Percentiles rank a stretch among this genome's conserved stretches.
Evolutionary conservation across 2,797 vertebrate species (phyloP).

Genomic region (Crypturellus tataupa): DNA sequence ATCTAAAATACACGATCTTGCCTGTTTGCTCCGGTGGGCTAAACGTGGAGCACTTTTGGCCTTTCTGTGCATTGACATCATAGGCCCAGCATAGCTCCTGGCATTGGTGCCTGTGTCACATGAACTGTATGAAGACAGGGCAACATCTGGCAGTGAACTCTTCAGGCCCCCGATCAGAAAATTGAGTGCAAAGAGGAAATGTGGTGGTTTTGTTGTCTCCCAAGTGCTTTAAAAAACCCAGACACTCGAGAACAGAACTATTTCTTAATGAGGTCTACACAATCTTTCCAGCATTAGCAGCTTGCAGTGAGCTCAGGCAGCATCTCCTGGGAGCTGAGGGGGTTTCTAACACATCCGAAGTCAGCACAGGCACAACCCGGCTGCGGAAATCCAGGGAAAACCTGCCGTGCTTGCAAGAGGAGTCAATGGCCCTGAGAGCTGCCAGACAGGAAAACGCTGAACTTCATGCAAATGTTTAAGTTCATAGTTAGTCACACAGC

Average conservation of each 20-base stretch:
- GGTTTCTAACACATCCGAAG: slow-evolving; percentile 4
- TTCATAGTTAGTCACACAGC: neutral
- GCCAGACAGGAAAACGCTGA: neutral
- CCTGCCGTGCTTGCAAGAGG: neutral
- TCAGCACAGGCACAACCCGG: neutral
- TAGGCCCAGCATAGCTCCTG: neutral
- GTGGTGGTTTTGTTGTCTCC: neutral
- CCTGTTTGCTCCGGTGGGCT: neutral
- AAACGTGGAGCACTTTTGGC: neutral
- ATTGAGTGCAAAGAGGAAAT: slow-evolving; percentile 36
- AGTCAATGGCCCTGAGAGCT: neutral
- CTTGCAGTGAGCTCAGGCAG: slow-evolving; percentile 44
- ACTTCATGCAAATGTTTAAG: neutral
- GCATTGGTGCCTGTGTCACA: slow-evolving; percentile 17
- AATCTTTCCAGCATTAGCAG: slow-evolving; percentile 30
- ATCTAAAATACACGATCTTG: neutral
- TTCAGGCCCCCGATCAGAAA: neutral
- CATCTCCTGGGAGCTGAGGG: slow-evolving; percentile 51
- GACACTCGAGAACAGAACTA: slow-evolving; percentile 49
- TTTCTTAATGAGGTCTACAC: slow-evolving; percentile 42
- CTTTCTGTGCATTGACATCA: neutral
- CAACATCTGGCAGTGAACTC: slow-evolving; percentile 47
- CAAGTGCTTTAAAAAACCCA: slow-evolving; percentile 27
- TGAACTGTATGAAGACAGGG: slow-evolving; percentile 1
- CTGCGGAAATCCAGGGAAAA: neutral